These are phyloP conservation scores for Helicoverpa zea DNA, from an alignment of 1,140 invertebrate species.

Conservation along the genomic window DNA sequence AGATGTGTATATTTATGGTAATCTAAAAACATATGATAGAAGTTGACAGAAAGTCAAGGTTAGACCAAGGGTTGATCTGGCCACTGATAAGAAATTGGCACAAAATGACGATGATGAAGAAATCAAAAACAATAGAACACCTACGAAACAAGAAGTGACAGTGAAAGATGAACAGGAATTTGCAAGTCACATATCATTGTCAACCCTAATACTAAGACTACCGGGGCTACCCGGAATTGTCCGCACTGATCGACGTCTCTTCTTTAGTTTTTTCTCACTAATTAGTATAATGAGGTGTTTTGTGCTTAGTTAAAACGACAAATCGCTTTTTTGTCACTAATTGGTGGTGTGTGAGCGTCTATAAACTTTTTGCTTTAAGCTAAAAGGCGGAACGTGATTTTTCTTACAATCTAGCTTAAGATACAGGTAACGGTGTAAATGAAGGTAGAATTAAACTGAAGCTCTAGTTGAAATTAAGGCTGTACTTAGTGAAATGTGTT, in stretches of 20 bases:
- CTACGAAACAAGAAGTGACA: neutral
- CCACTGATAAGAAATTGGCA: too few species aligned
- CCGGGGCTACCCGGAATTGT: constrained; percentile 69
- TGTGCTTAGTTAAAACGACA: constrained; percentile 51
- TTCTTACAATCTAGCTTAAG: constrained; percentile 26
- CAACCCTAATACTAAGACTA: constrained; percentile 47
- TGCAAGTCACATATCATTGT: neutral
- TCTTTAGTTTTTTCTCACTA: constrained; percentile 73
- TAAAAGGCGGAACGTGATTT: constrained; percentile 29
- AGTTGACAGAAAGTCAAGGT: too few species aligned
- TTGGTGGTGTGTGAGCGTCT: constrained; percentile 44
- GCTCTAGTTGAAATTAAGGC: constrained; percentile 12
- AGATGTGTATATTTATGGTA: too few species aligned
- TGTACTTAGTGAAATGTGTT: neutral
- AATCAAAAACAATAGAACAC: too few species aligned
- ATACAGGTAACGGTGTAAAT: constrained; percentile 36
- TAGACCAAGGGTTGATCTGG: too few species aligned
- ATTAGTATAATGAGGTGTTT: constrained; percentile 81
- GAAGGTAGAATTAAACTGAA: constrained; percentile 7
- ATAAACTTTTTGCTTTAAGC: constrained; percentile 16
- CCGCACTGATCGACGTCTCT: constrained; percentile 68
- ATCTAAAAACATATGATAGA: too few species aligned
- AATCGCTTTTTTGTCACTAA: constrained; percentile 49
- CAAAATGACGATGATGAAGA: too few species aligned
- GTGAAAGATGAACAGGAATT: neutral